A percentile compares a stretch with the other conserved stretches of the same genome.
These are phyloP conservation scores for Tenthredo amoena DNA, from an alignment of 2,888 invertebrate genomes.

Conservation along the genomic window DNA sequence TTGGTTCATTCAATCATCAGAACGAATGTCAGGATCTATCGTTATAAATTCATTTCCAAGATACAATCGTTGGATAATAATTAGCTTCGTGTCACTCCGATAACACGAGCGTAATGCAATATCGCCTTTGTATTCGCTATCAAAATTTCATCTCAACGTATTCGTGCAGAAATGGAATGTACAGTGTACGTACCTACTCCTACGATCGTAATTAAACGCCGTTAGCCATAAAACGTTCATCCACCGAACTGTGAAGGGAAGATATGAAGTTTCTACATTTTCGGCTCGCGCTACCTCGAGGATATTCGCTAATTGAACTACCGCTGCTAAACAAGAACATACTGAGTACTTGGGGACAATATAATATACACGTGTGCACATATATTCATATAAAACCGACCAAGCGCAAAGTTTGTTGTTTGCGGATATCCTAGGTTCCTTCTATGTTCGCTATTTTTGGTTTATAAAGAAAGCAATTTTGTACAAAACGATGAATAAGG, in stretches of 20 bases:
- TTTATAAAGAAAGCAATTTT: not conserved
- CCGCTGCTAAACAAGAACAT: conserved; percentile 24
- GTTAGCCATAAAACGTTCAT: conserved; percentile 31
- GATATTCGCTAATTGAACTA: conserved; percentile 13
- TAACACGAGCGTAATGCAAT: not conserved
- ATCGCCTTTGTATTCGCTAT: not conserved
- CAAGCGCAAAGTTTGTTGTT: not conserved
- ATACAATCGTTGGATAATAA: not conserved
- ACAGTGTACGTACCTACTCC: not conserved
- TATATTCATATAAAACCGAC: not conserved
- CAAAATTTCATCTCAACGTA: conserved; percentile 16
- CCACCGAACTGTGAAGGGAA: conserved; percentile 36
- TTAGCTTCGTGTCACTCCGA: not conserved
- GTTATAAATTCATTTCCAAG: not conserved
- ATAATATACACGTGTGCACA: not conserved
- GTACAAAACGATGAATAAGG: not conserved
- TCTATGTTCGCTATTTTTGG: not conserved
- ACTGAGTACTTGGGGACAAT: not conserved
- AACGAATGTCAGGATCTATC: not conserved
- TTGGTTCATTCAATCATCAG: not conserved
- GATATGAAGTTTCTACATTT: conserved; percentile 47
- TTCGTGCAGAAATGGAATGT: conserved; percentile 3
- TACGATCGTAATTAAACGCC: conserved; percentile 32
- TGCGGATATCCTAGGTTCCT: not conserved
- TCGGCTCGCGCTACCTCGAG: conserved; percentile 14